Percentiles rank a stretch among this genome's conserved stretches.
Evolutionary conservation across 64 coral and sea anemone species (phyloP).

Genomic region (Montipora cactus): DNA sequence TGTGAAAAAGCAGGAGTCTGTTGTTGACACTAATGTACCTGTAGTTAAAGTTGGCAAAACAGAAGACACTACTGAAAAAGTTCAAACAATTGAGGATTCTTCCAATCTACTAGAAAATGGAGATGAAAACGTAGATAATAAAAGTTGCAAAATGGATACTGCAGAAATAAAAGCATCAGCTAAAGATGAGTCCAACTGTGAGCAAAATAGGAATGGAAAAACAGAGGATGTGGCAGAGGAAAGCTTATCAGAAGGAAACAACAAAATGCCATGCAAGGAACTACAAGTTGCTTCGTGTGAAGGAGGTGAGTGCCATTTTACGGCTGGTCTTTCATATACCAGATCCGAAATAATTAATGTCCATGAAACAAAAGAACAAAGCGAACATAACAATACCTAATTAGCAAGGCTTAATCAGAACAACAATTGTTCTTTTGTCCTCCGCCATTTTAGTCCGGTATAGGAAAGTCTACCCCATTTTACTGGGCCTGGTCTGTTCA

Average conservation of each 20-base stretch:
- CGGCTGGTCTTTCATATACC: neutral
- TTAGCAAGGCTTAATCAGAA: no score
- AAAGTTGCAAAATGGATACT: neutral
- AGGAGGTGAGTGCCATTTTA: neutral
- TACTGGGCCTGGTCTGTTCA: no score
- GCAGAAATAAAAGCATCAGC: neutral
- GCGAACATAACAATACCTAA: no score
- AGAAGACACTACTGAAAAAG: neutral
- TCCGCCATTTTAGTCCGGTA: no score
- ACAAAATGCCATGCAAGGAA: neutral
- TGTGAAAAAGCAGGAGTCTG: neutral
- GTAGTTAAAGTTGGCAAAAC: neutral
- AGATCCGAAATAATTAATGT: no score
- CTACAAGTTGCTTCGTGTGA: neutral
- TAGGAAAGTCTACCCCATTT: no score
- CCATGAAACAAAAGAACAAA: no score
- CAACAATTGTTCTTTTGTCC: no score
- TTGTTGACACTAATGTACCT: neutral
- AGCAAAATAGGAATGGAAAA: slow-evolving; percentile 7
- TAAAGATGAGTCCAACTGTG: neutral
- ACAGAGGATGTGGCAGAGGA: neutral
- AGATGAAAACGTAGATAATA: neutral
- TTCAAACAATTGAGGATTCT: neutral
- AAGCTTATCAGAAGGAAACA: neutral
- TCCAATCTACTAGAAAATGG: slow-evolving; percentile 15